Evolutionary conservation across 2,888 invertebrate species (phyloP), one percentile per base, ranked within the genome.

Genomic region (Acheta domesticus): DNA sequence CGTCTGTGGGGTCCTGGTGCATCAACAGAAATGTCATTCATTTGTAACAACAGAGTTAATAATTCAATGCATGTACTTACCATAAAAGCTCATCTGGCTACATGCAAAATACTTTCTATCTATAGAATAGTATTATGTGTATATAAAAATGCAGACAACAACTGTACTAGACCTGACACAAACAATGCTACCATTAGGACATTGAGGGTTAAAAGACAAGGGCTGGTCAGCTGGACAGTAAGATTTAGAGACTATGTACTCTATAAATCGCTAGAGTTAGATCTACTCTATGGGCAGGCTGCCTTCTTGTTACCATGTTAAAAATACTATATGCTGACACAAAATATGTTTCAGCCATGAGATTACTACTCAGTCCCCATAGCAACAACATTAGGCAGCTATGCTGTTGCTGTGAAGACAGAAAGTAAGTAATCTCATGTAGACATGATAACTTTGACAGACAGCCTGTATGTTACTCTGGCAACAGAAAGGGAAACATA

Each of bases 11-110:
- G 19, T 48, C 76, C 76, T 48, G 81, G 80, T 82, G 82, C 82
- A 82, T 81, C 82, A 82, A 82, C 82, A 82, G 82, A 82, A 81
- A 82, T 82, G 82, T 81, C 81, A 80, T 80, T 80, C 79, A 73
- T 79, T 62, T 62, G 62, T 75, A 21, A 21, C 77, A 48, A 49
- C 48, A 74, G n/a, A 21, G 77, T 79, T 74, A 21, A 20, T 62
- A 62, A 75, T 23, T 75, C 20, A 75, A 20, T 75, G 75, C 75
- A 75, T 75, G 75, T 23, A 75, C 75, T 75, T 75, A 21, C 75
- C 20, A 75, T 23, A 75, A 75, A 75, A 23, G 21, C 20, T 75
- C 21, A 21, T 23, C 20, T 23, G 75, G 75, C 36, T 23, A 75
- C 75, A 75, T 23, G 75, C 75, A 75, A 20, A 75, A 75, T 23